phyloP scores from a whole-genome alignment of 2,888 invertebrate genomes.

The Leptinotarsa rubiginosa region DNA sequence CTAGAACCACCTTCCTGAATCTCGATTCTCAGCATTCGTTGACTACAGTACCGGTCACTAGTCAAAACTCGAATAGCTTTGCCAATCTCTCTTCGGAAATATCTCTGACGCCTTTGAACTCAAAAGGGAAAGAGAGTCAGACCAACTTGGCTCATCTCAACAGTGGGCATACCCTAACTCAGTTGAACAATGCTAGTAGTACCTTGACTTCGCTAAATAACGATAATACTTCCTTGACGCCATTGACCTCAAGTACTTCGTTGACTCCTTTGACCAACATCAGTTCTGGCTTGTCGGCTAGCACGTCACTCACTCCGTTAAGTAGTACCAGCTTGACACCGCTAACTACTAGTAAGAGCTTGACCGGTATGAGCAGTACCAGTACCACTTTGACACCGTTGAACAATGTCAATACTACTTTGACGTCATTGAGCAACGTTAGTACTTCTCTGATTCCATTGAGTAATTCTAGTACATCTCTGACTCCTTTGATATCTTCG shows the following conservation, averaged over 20 bases:
- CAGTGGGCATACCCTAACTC: background rate
- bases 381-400: slow-evolving; percentile 17
- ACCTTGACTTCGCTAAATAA: slow-evolving; percentile 20
- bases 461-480: slow-evolving; percentile 13
- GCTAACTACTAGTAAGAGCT: slow-evolving; percentile 34
- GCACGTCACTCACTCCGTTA: slow-evolving; percentile 24
- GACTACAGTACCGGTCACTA: slow-evolving; percentile 39
- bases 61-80: slow-evolving; percentile 36
- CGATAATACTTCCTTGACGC: slow-evolving; percentile 41
- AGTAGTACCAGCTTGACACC: slow-evolving; percentile 25
- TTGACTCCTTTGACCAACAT: background rate
- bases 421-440: slow-evolving; percentile 21
- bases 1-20: slow-evolving; percentile 49
- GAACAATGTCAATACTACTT: slow-evolving; percentile 20
- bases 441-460: slow-evolving; percentile 22
- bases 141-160: slow-evolving; percentile 23
- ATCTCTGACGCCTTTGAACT: slow-evolving; percentile 34
- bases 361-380: slow-evolving; percentile 39
- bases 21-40: slow-evolving; percentile 47
- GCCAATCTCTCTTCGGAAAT: slow-evolving; percentile 52
- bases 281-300: slow-evolving; percentile 4
- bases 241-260: slow-evolving; percentile 23
- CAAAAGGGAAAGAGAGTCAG: slow-evolving; percentile 28
- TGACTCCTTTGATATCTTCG: slow-evolving; percentile 27
- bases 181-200: background rate